Evolutionary conservation across 2,113 vertebrate genomes (phyloP), one percentile per base, ranked within the genome.

Genomic region (Triplophysa rosa): DNA sequence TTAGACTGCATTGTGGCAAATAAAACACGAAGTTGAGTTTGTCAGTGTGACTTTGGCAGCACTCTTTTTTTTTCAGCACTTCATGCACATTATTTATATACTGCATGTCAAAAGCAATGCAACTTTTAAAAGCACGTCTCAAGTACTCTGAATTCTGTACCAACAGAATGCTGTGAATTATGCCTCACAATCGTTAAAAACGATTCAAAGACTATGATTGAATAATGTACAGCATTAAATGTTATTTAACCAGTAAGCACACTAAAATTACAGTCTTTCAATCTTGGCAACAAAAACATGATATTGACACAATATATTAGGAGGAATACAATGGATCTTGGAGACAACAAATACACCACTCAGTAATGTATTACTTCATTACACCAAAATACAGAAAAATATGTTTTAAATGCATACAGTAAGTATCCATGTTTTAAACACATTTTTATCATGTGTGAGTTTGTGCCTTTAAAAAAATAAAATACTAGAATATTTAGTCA

Each of bases 401-500:
- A 4, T 37, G 33, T 37, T 37, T 37, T 6, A 37, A 37, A 37
- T 37, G 5, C 33, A 37, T 37, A n/a, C n/a, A n/a, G n/a, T n/a
- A 37, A 7, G 6, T 37, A 37, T 37, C 33, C 33, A 37, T 37
- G 33, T 7, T 37, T 37, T 6, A 37, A 37, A 37, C 33, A 37
- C 33, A 37, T 49, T 37, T 19, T 24, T 17, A 12, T 64, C 33
- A 49, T 24, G 16, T 65, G 16, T 54, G 42, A 58, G 16, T 66
- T 21, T 14, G 1, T 23, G 56, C 16, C 3, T 61, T 74, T 21
- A 40, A 47, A 74, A 77, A 42, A 17, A 10, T 17, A 70, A 42
- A 23, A 21, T 17, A 58, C n/a, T 21, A 10, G 17, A 9, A 24
- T 37, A 10, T 56, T 90, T 81, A 91, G 79, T 90, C 71, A 62